phyloP scores from a whole-genome alignment of 2,888 invertebrate species.

The Caenorhabditis sp. region DNA sequence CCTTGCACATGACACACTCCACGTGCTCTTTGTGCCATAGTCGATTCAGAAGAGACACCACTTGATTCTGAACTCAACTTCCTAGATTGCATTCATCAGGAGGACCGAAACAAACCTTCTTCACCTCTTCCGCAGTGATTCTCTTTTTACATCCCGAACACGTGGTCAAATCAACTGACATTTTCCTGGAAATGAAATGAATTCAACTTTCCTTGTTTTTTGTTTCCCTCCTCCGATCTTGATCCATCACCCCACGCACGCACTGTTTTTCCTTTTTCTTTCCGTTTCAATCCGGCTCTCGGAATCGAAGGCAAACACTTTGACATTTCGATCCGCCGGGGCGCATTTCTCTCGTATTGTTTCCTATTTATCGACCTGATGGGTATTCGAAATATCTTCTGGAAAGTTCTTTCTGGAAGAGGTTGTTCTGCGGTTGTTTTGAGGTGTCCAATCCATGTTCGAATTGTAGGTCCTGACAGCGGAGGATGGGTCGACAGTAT shows the following conservation, averaged over 20 bases:
- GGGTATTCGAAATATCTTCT: constrained; percentile 59
- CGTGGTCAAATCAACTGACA: constrained; percentile 32
- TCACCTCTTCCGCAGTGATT: constrained; percentile 39
- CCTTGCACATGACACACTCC: constrained; percentile 44
- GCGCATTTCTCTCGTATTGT: not conserved
- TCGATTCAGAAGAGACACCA: constrained; percentile 36
- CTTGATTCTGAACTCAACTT: constrained; percentile 19
- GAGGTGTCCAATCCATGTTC: too few relatives aligned
- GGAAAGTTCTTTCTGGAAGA: constrained; percentile 58
- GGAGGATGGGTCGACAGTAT: constrained; percentile 56
- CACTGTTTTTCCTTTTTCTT: constrained; percentile 8
- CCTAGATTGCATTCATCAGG: not conserved
- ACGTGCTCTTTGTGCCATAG: constrained; percentile 53
- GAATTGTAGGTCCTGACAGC: constrained; percentile 44
- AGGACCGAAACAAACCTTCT: constrained; percentile 20
- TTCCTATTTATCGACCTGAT: constrained; percentile 5
- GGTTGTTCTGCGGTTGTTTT: constrained; percentile 4
- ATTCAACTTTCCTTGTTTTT: not conserved
- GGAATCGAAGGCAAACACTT: not conserved
- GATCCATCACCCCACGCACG: not conserved
- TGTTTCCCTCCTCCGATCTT: constrained; percentile 2
- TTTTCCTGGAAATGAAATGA: constrained; percentile 23
- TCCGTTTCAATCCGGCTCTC: constrained; percentile 13
- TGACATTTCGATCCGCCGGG: constrained; percentile 16
- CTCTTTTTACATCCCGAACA: constrained; percentile 38